A percentile compares a stretch with the other conserved stretches of the same genome.
Conservation (phyloP, 2,797 vertebrate species). For the Tiaroga cobitis region DNA sequence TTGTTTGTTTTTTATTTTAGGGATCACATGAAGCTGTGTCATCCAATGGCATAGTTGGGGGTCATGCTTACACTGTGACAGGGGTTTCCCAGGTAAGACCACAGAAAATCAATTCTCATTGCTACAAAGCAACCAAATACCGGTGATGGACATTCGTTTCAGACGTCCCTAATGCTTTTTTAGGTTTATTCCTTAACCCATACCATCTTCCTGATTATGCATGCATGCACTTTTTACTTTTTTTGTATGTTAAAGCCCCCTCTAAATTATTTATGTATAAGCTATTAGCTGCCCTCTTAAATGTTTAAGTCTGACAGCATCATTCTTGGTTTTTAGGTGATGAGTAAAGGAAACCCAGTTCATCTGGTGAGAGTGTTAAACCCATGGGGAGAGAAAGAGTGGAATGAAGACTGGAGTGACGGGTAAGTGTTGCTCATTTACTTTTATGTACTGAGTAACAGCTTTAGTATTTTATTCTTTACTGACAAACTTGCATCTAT, state of each 20-base stretch:
- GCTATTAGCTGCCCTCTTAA: not conserved
- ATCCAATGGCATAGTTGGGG: conserved; percentile 69
- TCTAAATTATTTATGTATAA: not conserved
- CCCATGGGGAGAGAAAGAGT: conserved; percentile 84
- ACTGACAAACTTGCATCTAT: conserved; percentile 52
- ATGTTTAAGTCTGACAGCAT: not conserved
- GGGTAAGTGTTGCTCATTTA: conserved; percentile 67
- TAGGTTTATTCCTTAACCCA: not conserved
- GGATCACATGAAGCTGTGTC: not conserved
- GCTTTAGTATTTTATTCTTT: not conserved
- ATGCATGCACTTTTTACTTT: not conserved
- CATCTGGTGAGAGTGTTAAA: conserved; percentile 83
- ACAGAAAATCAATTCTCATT: not conserved
- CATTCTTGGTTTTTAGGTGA: conserved; percentile 69
- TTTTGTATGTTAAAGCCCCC: not conserved
- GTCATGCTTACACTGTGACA: conserved; percentile 77
- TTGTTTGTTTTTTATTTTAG: conserved; percentile 47
- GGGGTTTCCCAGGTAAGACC: conserved; percentile 69
- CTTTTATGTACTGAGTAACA: not conserved
- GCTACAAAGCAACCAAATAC: not conserved
- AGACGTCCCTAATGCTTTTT: too few relatives aligned
- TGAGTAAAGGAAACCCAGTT: conserved; percentile 68
- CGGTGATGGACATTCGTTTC: not conserved
- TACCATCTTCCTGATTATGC: not conserved
- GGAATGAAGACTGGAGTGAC: conserved; percentile 89